Evolutionary conservation across 2,113 vertebrate species (phyloP), one percentile per base, ranked within the genome.

Genomic region (Illadopsis cleaveri): DNA sequence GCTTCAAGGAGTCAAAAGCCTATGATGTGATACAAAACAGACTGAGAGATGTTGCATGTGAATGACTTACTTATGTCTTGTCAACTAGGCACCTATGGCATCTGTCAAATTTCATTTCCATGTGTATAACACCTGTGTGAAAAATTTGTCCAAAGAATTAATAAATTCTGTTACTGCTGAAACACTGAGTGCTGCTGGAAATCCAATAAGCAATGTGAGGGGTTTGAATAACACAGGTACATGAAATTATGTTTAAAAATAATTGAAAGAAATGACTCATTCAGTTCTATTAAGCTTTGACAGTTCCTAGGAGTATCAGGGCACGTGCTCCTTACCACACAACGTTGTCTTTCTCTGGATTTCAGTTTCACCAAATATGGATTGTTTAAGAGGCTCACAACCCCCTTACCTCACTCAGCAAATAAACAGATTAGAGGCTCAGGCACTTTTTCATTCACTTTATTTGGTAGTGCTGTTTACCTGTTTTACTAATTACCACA

Each of bases 31-130:
- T 81, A 86, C 70, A 80, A 96, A 96, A 83, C 13, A 1, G 22
- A 48, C 64, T 77, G 77, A 89, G 68, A 79, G 79, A 82, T 66
- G 92, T 61, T 82, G 66, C 75, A 33, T 86, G 82, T 80, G 60
- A 95, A 86, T 86, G 27, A 75, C 73, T 97, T 93, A 71, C 51
- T 97, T 95, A 92, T 93, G 82, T 92, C 71, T 87, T 85, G 75
- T 84, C 89, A 94, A 8, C 75, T 65, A 81, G 79, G 76, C 54
- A 80, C 45, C 71, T 78, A 54, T 87, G 91, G 88, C 70, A 91
- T 92, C 96, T 97, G 90, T 85, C 92, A 93, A 77, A 92, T 77
- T 77, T 75, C 8, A 85, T 94, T 91, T 86, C 85, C 73, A 77
- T 62, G n/a, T 86, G 64, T 62, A 44, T 84, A 80, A 84, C 57